Base-by-base conservation (phyloP, 2,888 invertebrate species). In the Acleris literana region DNA sequence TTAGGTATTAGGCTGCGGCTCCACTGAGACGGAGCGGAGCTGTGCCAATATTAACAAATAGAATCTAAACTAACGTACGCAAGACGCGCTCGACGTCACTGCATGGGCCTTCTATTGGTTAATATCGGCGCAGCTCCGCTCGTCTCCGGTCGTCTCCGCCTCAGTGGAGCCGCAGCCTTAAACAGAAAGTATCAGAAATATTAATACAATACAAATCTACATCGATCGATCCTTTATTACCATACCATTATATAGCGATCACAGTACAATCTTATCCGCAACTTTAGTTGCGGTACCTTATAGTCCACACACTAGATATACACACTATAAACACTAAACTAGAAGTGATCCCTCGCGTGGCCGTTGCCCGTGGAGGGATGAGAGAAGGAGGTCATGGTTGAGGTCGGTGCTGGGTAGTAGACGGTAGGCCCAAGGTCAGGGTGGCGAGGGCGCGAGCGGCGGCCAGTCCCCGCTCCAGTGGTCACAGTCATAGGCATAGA, bases 341-440 rank as follows among this genome's bases (percentile, higher is more conserved):
- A 64, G 49, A 64, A 64, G 71, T 51, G n/a, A 71, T 74, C 62
- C 68, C 69, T 58, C 75, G 73, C 58, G 75, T 68, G 62, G 11
- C 74, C 58, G 73, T 75, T 68, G 75, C 67, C 44, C 71, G 70
- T 57, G 59, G 63, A 56, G 69, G 63, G 57, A 76, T 75, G 63
- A 13, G 48, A 48, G 4, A 59, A 16, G 72, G 70, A 39, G 71
- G 71, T 39, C 69, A 57, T 58, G 51, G 70, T 52, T 39, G 70
- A 68, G 3, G 69, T 69, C 49, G 84, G 82, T 68, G 87, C 85
- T 33, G 87, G 88, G 81, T 86, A 87, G 84, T 88, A 87, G 11
- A 88, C 87, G 55, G 84, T 79, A 74, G 85, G 87, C 64, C 80
- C 79, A 66, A 82, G 76, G 22, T 75, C 77, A 25, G 78, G 71